phyloP scores from a whole-genome alignment of 2,888 invertebrate genomes.

The Eupithecia insigniata region DNA sequence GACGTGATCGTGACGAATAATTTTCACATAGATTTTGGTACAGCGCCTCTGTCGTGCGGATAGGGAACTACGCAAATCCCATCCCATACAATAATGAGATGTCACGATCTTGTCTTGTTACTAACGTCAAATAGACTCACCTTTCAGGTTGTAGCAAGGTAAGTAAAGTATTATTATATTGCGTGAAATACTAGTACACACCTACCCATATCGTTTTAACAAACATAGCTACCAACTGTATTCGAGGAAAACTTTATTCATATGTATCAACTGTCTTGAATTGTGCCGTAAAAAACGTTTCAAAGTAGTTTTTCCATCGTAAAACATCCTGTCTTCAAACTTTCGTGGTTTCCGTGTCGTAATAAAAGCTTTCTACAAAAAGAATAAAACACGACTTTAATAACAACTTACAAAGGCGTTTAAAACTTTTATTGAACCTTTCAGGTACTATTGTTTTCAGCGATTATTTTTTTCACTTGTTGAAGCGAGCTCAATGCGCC shows the following conservation, averaged over 20 bases:
- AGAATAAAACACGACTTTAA: slow-evolving; percentile 22
- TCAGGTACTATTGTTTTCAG: slow-evolving; percentile 23
- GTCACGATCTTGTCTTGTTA: too few relatives aligned
- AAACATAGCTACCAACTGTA: background rate
- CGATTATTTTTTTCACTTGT: slow-evolving; percentile 34
- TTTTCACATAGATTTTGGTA: too few relatives aligned
- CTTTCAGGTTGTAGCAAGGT: too few relatives aligned
- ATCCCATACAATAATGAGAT: too few relatives aligned
- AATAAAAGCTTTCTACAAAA: slow-evolving; percentile 21
- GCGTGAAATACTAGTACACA: background rate
- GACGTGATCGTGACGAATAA: too few relatives aligned
- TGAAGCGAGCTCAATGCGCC: slow-evolving; percentile 16
- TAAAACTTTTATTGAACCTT: slow-evolving; percentile 33
- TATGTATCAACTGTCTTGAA: background rate
- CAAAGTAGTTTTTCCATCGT: background rate
- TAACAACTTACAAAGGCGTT: slow-evolving; percentile 32
- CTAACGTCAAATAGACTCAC: too few relatives aligned
- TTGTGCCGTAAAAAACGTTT: slow-evolving; percentile 8
- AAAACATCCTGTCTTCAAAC: slow-evolving; percentile 14
- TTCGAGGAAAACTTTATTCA: background rate
- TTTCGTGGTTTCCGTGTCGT: slow-evolving; percentile 23
- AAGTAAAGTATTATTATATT: too few relatives aligned
- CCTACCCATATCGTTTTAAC: background rate
- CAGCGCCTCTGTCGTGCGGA: too few relatives aligned
- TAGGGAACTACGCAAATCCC: too few relatives aligned